phyloP scores from a whole-genome alignment of 2,113 vertebrate genomes.

The Nerophis lumbriciformis region DNA sequence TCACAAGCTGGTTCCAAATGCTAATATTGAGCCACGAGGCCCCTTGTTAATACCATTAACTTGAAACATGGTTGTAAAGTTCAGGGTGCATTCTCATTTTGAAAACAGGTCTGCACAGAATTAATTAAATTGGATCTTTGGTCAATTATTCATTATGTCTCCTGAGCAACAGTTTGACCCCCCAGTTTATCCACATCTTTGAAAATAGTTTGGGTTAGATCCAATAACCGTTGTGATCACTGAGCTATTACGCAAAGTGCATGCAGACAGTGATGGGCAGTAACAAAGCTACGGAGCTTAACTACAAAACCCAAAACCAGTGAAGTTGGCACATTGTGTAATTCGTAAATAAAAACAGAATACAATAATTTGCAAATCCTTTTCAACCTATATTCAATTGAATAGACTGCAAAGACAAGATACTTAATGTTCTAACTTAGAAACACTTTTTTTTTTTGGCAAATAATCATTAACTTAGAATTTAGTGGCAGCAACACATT shows the following conservation, averaged over 20 bases:
- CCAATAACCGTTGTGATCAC: not conserved
- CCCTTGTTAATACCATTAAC: conserved; percentile 58
- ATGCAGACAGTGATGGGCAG: too few relatives aligned
- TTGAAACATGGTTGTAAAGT: conserved; percentile 30
- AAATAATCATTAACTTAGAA: too few relatives aligned
- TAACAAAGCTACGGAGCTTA: too few relatives aligned
- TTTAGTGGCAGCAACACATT: too few relatives aligned
- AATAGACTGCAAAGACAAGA: too few relatives aligned
- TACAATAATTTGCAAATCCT: too few relatives aligned
- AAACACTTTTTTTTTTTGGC: too few relatives aligned
- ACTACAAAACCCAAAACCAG: too few relatives aligned
- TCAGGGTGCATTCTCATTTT: conserved; percentile 41
- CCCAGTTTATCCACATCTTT: conserved; percentile 41
- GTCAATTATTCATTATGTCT: conserved; percentile 65
- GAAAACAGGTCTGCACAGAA: conserved; percentile 33
- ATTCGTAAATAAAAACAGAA: too few relatives aligned
- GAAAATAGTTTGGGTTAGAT: not conserved
- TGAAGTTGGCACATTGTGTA: too few relatives aligned
- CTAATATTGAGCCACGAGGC: conserved; percentile 35
- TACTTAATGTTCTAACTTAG: too few relatives aligned
- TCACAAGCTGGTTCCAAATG: conserved; percentile 46
- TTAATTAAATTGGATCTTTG: conserved; percentile 54
- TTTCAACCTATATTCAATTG: too few relatives aligned
- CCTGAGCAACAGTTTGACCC: conserved; percentile 54
- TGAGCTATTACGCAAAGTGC: not conserved